Evolutionary conservation across 2,113 vertebrate genomes (phyloP).

Genomic region (Cyrtonyx montezumae): DNA sequence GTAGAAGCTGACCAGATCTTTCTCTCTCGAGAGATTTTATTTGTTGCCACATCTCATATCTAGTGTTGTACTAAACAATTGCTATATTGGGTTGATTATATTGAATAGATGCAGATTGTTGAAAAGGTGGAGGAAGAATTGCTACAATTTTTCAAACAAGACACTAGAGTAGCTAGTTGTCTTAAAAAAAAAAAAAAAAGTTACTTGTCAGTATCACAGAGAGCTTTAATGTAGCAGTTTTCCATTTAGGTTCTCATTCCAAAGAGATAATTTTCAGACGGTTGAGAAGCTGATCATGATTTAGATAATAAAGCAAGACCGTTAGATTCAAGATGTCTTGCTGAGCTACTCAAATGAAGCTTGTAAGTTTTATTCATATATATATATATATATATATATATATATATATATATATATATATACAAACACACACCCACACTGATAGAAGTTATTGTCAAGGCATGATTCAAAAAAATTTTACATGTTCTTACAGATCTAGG

Average conservation of each 20-base stretch:
- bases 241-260: neutral
- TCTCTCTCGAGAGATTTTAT: neutral
- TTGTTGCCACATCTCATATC: neutral
- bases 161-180: neutral
- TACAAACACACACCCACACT: neutral
- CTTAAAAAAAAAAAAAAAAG: neutral
- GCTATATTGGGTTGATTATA: neutral
- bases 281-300: too few relatives aligned
- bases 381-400: neutral
- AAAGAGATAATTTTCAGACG: too few relatives aligned
- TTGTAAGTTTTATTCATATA: neutral
- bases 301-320: neutral
- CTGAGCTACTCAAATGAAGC: neutral
- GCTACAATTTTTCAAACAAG: neutral
- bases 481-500: neutral
- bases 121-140: neutral
- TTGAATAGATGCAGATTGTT: neutral
- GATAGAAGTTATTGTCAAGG: rapidly evolving
- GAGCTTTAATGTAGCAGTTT: neutral
- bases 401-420: neutral
- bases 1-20: neutral
- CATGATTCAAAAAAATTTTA: neutral
- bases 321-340: neutral
- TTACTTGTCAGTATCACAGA: neutral
- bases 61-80: neutral